These are phyloP conservation scores for Platycheirus rosarum DNA, from an alignment of 2,888 invertebrate species.

Conservation along the genomic window DNA sequence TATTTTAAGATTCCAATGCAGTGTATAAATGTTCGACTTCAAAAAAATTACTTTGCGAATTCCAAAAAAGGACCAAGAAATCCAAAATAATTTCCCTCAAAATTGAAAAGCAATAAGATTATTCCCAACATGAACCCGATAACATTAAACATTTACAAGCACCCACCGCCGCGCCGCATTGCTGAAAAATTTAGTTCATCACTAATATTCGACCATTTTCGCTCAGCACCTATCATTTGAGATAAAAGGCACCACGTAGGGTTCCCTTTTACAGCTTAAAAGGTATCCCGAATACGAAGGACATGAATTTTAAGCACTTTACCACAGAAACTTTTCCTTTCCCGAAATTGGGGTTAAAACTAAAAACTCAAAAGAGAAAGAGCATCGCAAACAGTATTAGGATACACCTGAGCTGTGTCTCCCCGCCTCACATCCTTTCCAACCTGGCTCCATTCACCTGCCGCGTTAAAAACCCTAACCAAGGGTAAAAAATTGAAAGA, in stretches of 20 bases:
- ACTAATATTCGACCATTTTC: background rate
- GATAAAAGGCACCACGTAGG: background rate
- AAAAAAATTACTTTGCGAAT: too few species aligned
- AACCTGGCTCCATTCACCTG: conserved; percentile 18
- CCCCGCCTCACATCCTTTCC: background rate
- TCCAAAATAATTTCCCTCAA: background rate
- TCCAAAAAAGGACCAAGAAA: background rate
- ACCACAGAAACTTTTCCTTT: background rate
- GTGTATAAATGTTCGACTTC: too few species aligned
- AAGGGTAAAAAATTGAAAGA: conserved; percentile 20
- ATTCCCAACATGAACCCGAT: background rate
- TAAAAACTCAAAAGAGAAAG: background rate
- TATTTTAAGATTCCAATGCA: too few species aligned
- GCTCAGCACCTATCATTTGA: background rate
- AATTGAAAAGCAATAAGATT: background rate
- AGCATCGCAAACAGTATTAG: background rate
- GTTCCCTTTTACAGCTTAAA: background rate
- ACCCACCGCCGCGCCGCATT: background rate
- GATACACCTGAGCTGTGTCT: conserved; percentile 5
- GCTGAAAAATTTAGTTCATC: background rate
- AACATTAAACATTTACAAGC: background rate
- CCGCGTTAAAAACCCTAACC: conserved; percentile 2
- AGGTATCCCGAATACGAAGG: background rate
- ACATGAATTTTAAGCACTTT: background rate
- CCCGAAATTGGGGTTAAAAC: background rate